A percentile compares a stretch with the other conserved stretches of the same genome.
phyloP scores from a whole-genome alignment of 2,797 vertebrate genomes.

The Cuniculus paca region DNA sequence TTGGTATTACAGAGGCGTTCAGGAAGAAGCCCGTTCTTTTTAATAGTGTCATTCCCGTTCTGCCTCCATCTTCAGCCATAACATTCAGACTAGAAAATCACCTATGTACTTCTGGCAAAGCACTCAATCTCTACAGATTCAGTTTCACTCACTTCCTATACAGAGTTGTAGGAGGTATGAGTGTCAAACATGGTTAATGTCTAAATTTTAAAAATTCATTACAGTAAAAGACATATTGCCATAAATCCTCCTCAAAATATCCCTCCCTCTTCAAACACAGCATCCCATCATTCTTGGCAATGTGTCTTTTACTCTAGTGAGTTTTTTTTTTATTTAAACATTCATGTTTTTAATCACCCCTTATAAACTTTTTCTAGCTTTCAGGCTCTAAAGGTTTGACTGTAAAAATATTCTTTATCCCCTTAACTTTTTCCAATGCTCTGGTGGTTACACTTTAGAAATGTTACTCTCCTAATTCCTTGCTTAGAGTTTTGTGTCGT shows the following conservation, averaged over 20 bases:
- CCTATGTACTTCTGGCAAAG: neutral
- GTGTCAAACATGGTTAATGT: neutral
- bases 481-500: neutral
- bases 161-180: neutral
- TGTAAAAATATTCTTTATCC: neutral
- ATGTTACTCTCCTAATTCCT: neutral
- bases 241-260: neutral
- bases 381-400: neutral
- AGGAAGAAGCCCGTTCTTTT: neutral
- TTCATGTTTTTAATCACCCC: neutral
- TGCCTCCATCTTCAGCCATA: neutral
- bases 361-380: neutral
- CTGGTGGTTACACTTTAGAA: neutral
- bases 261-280: neutral
- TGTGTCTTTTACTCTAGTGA: neutral
- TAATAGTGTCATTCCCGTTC: neutral
- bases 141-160: neutral
- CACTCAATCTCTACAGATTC: neutral
- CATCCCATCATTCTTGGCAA: neutral
- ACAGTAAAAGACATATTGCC: neutral
- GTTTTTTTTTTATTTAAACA: neutral
- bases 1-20: neutral
- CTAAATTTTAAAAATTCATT: neutral
- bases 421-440: neutral
- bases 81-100: neutral